Evolutionary conservation across 2,797 vertebrate genomes (phyloP), one percentile per base, ranked within the genome.

Genomic region (Glossophaga mutica): DNA sequence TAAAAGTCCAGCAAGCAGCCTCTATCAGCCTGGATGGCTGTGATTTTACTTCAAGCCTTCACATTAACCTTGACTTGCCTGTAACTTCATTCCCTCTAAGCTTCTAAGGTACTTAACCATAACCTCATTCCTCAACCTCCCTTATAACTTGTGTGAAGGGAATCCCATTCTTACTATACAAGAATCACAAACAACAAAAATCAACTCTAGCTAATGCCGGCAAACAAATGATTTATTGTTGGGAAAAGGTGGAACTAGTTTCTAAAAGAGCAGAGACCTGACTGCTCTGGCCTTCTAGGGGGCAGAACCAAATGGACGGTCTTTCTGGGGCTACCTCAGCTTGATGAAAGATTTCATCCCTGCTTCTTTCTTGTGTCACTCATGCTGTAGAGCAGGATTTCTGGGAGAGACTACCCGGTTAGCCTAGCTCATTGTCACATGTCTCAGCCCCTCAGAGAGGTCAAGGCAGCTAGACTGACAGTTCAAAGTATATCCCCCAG

Each of bases 121-220:
- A 59, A 59, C 6, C 29, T 52, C 3, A 21, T 44, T 48, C 52
- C 37, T 42, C 46, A 81, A 18, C 11, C n/a, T 52, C 44, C 65
- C 29, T 81, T 52, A 50, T 37, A 6, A 52, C 16, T 83, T 70
- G 16, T n/a, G 10, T 42, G 14, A 32, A 22, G 42, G 18, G 12
- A 24, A 4, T 32, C 37, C 26, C 12, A n/a, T 82, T 9, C 21
- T 76, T 46, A 77, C 10, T 55, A 18, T 2, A 42, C 37, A 18
- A 62, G 11, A 90, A 84, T 42, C 37, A 6, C 22, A 73, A 86
- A 70, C 52, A 91, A 79, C 12, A n/a, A 57, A 86, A 76, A 52
- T 0, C 18, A 84, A 15, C 46, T 65, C 5, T 46, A 77, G 57
- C 19, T 68, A 70, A 84, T 32, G 42, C n/a, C 26, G 48, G 59